Evolutionary conservation across 2,888 invertebrate genomes (phyloP), one percentile per base, ranked within the genome.

Genomic region (Morpho achilles): DNA sequence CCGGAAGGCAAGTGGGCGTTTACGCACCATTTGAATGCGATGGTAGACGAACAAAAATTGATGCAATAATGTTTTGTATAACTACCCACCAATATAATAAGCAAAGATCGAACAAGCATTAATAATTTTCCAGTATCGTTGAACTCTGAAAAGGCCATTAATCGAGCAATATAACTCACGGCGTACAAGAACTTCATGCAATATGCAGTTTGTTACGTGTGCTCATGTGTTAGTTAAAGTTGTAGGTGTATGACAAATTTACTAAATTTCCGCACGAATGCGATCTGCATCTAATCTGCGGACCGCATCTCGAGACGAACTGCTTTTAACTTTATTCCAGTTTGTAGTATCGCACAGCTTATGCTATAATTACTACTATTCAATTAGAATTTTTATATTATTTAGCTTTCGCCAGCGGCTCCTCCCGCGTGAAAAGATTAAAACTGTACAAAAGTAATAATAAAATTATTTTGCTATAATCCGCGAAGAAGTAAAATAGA

Each of bases 261-360:
- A 65, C 67, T 61, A 74, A 74, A 69, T 68, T 73, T 69, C 67
- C 65, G 58, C 66, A 67, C 76, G 78, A 75, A 73, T 73, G 71
- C 76, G 76, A 81, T 79, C 75, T 78, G 72, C 69, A 76, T 79
- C 72, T 78, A 80, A 83, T 82, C 81, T 77, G 71, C 65, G 71
- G 70, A 71, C 71, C 70, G 74, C 74, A 74, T 74, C 72, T 69
- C 56, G 67, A 68, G 75, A 79, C 73, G 74, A 77, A 80, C 76
- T 73, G 71, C 72, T 71, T n/a, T 40, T 47, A 53, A 53, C 53
- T 53, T 53, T 46, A 22, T 46, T 46, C 46, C 40, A 46, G 46
- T 47, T 46, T 47, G 40, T 47, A 53, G 7, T 47, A 39, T 41
- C 50, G 40, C 46, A 45, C 44, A 46, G 46, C 46, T 53, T 47